Conservation (phyloP, 2,888 invertebrate species). For the Mimumesa dahlbomi region DNA sequence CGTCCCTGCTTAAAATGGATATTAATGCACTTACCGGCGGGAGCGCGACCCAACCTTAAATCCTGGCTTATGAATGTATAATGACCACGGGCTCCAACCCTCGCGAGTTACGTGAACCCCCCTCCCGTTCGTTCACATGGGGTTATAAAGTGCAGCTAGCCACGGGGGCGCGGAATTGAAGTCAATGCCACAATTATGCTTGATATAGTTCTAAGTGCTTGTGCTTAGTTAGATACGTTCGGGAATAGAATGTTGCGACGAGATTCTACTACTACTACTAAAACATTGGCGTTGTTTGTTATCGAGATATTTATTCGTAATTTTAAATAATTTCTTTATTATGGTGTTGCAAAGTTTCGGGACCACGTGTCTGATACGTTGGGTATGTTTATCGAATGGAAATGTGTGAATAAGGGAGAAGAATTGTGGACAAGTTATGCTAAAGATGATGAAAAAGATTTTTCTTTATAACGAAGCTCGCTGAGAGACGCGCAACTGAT, state of each 20-base stretch:
- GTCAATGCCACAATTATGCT: conserved; percentile 42
- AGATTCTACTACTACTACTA: too few species aligned
- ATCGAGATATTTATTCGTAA: too few species aligned
- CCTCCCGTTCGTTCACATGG: conserved; percentile 21
- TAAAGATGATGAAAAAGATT: background rate
- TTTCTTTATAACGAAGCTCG: background rate
- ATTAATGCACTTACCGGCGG: conserved; percentile 69
- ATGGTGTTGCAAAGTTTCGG: too few species aligned
- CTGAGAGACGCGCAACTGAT: background rate
- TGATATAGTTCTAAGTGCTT: conserved; percentile 22
- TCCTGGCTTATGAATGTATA: conserved; percentile 73
- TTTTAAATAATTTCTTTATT: too few species aligned
- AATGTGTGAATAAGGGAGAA: too few species aligned
- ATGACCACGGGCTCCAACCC: conserved; percentile 64
- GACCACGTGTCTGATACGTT: too few species aligned
- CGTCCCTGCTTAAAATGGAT: conserved; percentile 69
- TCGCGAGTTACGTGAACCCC: conserved; percentile 33
- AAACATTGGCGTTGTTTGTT: too few species aligned
- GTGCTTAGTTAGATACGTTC: background rate
- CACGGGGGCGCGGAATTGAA: conserved; percentile 47
- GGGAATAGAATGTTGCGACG: conserved; percentile 32
- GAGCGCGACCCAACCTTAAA: conserved; percentile 70
- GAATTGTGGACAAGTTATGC: too few species aligned
- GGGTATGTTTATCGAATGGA: too few species aligned
- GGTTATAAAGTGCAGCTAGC: conserved; percentile 32